Evolutionary conservation across 1,140 invertebrate genomes (phyloP).

Genomic region (Andricus grossulariae): DNA sequence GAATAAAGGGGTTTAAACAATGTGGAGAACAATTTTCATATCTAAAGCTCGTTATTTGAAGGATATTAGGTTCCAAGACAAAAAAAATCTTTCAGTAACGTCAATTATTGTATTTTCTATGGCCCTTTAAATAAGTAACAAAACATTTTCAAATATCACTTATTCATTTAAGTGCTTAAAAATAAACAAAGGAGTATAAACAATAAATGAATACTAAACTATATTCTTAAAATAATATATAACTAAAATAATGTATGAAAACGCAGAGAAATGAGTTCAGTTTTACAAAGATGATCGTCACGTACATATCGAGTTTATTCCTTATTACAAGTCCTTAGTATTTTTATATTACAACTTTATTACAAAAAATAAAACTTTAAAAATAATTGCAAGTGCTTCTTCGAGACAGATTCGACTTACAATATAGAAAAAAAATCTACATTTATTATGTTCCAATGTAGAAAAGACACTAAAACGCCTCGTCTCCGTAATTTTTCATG

Average conservation of each 20-base stretch:
- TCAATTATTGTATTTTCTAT: too few relatives aligned
- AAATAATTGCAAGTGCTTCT: conserved; percentile 20
- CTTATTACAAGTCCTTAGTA: neutral
- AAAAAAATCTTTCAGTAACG: too few relatives aligned
- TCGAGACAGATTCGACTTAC: neutral
- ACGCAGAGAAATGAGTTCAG: neutral
- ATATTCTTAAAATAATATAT: neutral
- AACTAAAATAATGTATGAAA: neutral
- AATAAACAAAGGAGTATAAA: too few relatives aligned
- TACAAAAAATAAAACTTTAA: conserved; percentile 27
- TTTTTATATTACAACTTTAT: conserved; percentile 23
- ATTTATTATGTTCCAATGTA: neutral
- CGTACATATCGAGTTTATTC: conserved; percentile 7
- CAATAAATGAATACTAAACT: too few relatives aligned
- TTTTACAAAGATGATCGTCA: neutral
- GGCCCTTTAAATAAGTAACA: too few relatives aligned
- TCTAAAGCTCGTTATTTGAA: too few relatives aligned
- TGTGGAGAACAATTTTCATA: too few relatives aligned
- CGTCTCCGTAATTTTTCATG: neutral
- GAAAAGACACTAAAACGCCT: neutral
- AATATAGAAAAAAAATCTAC: conserved; percentile 16
- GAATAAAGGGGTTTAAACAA: too few relatives aligned
- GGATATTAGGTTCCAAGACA: too few relatives aligned
- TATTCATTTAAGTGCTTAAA: too few relatives aligned
- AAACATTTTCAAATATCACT: too few relatives aligned